Conservation (phyloP, 2,113 vertebrate species). For the Madoqua kirkii region DNA sequence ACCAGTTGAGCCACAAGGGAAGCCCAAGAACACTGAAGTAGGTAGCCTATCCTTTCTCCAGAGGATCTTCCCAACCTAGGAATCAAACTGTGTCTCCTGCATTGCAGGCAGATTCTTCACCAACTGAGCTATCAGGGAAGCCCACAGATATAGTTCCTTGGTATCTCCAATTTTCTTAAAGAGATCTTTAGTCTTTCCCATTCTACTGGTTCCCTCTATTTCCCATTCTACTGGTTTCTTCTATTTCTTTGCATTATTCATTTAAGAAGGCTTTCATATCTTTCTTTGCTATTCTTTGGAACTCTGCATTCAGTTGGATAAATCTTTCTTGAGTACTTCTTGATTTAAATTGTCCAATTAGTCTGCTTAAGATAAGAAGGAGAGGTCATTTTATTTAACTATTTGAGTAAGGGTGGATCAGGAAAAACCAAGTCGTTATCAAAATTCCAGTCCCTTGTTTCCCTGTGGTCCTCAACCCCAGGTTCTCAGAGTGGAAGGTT, state of each 20-base stretch:
- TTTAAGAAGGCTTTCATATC: not conserved
- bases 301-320: not conserved
- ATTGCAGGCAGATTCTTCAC: not conserved
- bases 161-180: not conserved
- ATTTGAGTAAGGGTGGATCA: not conserved
- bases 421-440: not conserved
- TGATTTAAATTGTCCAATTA: not conserved
- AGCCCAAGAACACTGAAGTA: not conserved
- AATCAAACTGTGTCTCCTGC: not conserved
- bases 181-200: not conserved
- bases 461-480: not conserved
- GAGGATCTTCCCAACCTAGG: not conserved
- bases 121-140: not conserved
- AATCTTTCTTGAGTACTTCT: not conserved
- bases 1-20: not conserved
- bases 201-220: not conserved
- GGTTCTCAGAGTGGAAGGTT: not conserved
- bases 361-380: not conserved
- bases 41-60: not conserved
- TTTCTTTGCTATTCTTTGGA: not conserved
- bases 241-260: not conserved
- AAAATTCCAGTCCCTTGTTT: not conserved
- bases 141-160: not conserved
- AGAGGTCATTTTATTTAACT: conserved; percentile 1
- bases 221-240: not conserved